phyloP scores from a whole-genome alignment of 1,140 invertebrate species.

The Platyscapa corneri region DNA sequence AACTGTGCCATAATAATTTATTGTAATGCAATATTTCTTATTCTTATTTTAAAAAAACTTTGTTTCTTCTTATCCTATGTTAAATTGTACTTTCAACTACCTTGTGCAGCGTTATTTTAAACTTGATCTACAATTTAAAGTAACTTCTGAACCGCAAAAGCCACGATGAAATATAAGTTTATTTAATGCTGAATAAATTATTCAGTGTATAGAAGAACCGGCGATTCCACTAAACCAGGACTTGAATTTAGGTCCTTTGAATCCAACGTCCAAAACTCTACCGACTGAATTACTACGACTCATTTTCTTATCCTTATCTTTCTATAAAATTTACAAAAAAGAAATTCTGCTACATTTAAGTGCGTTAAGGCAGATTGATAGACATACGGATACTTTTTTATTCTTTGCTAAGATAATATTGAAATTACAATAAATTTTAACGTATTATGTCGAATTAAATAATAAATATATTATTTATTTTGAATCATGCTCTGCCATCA shows the following conservation, averaged over 20 bases:
- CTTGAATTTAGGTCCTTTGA: not conserved
- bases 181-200: conserved; percentile 25
- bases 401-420: too few species aligned
- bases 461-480: too few species aligned
- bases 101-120: not conserved
- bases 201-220: not conserved
- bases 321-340: not conserved
- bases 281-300: not conserved
- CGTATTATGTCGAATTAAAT: too few species aligned
- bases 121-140: not conserved
- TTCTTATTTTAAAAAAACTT: not conserved
- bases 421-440: too few species aligned
- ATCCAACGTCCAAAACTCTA: not conserved
- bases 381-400: too few species aligned
- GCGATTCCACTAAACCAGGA: not conserved
- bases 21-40: not conserved
- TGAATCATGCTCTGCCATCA: too few species aligned
- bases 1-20: not conserved
- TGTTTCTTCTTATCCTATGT: not conserved
- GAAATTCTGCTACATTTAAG: too few species aligned
- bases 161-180: not conserved
- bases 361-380: too few species aligned
- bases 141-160: not conserved
- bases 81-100: not conserved
- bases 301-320: not conserved